Base-by-base conservation (phyloP, 2,113 vertebrate genomes). In the Clinocottus analis region DNA sequence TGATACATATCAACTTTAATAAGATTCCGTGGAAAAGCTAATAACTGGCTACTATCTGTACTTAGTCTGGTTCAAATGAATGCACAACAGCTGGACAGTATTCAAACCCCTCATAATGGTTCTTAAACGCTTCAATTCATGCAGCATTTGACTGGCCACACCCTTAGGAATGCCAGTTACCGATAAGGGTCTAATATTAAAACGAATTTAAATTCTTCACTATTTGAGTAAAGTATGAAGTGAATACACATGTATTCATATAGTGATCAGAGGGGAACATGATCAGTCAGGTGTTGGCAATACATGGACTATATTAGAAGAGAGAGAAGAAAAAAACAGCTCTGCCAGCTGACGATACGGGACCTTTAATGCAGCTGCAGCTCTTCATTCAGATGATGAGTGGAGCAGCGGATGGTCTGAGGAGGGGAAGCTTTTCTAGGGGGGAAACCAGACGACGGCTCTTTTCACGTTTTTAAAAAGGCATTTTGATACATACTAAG, bases 331-430 rank as follows among this genome's bases (percentile, higher is more conserved):
- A n/a, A 45, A 19, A 47, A 9, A 0, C 55, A 68, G 47, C 80
- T 37, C 43, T 78, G 81, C 58, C 85, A 77, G 83, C 87, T 89
- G 87, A 89, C 81, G 84, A 62, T 55, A 80, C 53, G 66, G 85
- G 84, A 89, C 65, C 84, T 90, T 84, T 86, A 90, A 85, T 87
- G 91, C 90, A 91, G 86, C 87, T 91, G 89, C 90, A 90, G 86
- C 89, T 90, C 75, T 80, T 90, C 90, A 89, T 91, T 91, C 90
- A 83, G 82, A 90, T 88, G 90, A 85, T 91, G 90, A 86, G 90
- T 23, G 89, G 90, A 88, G 84, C 82, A 59, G 88, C 59, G 62
- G 86, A 73, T 7, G 68, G 14, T 59, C 77, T 77, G 85, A 89
- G 81, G 86, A 88, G 77, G 85, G 85, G 75, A 81, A 76, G 23